Evolutionary conservation across 1,140 invertebrate genomes (phyloP).

Genomic region (Leptopilina boulardi): DNA sequence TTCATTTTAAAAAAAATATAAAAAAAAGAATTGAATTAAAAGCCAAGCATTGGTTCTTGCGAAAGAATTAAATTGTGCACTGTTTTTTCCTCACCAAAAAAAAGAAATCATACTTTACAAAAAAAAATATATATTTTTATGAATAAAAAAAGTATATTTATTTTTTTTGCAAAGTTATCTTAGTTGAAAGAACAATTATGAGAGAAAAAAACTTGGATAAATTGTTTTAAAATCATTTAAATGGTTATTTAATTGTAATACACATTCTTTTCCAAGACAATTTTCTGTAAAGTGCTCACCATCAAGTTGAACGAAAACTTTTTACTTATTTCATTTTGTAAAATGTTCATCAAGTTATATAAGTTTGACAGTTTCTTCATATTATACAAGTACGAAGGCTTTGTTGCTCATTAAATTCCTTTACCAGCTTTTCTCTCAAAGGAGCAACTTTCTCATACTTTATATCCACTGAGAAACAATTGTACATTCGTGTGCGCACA

Average conservation of each 20-base stretch:
- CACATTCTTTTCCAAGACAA: neutral
- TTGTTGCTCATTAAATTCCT: conserved; percentile 17
- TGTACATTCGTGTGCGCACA: neutral
- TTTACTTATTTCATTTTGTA: neutral
- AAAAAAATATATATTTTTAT: neutral
- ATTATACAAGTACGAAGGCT: neutral
- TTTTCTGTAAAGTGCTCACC: neutral
- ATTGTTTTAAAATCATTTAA: neutral
- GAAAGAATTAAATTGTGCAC: conserved; percentile 36
- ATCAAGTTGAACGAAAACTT: neutral
- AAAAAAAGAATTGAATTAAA: conserved; percentile 48
- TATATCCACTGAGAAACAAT: neutral
- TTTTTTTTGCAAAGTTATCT: neutral
- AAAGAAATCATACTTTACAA: neutral
- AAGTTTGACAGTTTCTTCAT: conserved; percentile 14
- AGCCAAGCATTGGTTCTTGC: conserved; percentile 47
- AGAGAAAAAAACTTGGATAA: neutral
- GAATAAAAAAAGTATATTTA: neutral
- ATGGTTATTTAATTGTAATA: conserved; percentile 6
- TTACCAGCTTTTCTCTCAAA: conserved; percentile 13
- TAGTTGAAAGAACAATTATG: no score
- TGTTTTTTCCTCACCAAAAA: neutral
- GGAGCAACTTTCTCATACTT: neutral
- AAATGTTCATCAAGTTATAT: conserved; percentile 14
- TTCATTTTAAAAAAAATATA: conserved; percentile 40